These are phyloP conservation scores for Solenopsis invicta DNA, from an alignment of 1,140 invertebrate species.

Conservation along the genomic window DNA sequence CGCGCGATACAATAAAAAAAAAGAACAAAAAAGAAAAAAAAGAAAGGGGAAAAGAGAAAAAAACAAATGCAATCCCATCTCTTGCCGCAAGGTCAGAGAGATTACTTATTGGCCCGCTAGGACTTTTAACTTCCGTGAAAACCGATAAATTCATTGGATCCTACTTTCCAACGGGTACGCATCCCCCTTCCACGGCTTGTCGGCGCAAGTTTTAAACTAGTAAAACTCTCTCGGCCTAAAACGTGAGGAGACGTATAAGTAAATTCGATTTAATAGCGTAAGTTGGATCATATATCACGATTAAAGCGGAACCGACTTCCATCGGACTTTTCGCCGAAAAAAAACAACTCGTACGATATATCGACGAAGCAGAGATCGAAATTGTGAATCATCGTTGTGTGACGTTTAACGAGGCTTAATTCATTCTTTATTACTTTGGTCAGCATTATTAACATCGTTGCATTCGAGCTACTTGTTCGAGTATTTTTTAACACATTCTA, in stretches of 20 bases:
- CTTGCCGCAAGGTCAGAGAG: slow-evolving; percentile 41
- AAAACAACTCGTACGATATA: slow-evolving; percentile 3
- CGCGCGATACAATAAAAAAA: neutral
- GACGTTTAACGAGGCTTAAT: neutral
- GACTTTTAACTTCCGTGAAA: slow-evolving; percentile 44
- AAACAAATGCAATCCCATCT: neutral
- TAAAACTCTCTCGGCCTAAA: slow-evolving; percentile 58
- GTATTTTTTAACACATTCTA: neutral
- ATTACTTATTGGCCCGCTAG: slow-evolving; percentile 34
- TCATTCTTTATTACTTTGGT: neutral
- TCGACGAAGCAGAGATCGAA: neutral
- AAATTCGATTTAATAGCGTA: slow-evolving; percentile 73
- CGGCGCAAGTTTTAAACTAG: slow-evolving; percentile 61
- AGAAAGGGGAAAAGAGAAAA: neutral
- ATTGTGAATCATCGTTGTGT: neutral
- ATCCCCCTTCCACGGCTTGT: slow-evolving; percentile 4
- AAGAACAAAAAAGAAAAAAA: neutral
- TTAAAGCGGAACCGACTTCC: slow-evolving; percentile 37
- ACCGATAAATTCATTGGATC: slow-evolving; percentile 69
- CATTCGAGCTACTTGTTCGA: neutral
- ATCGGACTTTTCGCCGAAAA: slow-evolving; percentile 5
- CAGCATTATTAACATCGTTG: too few relatives aligned
- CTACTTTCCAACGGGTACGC: slow-evolving; percentile 51
- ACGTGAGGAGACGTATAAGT: slow-evolving; percentile 68
- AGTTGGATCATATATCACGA: slow-evolving; percentile 59